These are phyloP conservation scores for Zoanthus solanderi DNA, from an alignment of 92 coral and sea anemone genomes.

Conservation along the genomic window DNA sequence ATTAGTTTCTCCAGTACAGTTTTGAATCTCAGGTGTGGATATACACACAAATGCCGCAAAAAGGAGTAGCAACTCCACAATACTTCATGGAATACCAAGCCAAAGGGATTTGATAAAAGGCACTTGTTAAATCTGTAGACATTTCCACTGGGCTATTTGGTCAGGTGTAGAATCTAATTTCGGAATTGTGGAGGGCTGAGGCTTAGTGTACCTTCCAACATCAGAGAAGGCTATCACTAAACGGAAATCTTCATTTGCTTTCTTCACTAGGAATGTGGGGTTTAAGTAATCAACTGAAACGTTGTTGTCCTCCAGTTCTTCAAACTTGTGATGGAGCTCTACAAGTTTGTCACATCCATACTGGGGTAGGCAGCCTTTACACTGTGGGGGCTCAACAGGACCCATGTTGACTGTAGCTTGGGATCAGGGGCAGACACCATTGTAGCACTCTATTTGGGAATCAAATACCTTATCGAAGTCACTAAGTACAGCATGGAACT, in stretches of 20 bases:
- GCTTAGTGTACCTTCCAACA: neutral
- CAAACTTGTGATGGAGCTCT: no score
- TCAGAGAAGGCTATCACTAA: neutral
- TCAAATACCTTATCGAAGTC: no score
- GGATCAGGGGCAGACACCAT: neutral
- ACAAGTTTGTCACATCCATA: no score
- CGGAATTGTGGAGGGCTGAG: neutral
- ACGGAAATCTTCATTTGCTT: neutral
- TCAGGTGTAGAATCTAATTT: neutral
- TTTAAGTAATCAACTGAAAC: no score
- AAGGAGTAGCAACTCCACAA: neutral
- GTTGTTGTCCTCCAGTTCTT: no score
- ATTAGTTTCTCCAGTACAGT: neutral
- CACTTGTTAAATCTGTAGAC: neutral
- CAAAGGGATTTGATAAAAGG: neutral
- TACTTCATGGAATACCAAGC: neutral
- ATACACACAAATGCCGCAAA: neutral
- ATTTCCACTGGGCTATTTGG: neutral
- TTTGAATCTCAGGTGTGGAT: no score
- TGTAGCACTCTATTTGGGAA: neutral
- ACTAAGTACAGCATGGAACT: no score
- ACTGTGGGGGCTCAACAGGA: no score
- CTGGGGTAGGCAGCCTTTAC: no score
- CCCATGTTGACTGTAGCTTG: neutral
- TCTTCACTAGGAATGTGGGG: no score